Evolutionary conservation across 2,113 vertebrate genomes (phyloP).

Genomic region (Jacana jacana): DNA sequence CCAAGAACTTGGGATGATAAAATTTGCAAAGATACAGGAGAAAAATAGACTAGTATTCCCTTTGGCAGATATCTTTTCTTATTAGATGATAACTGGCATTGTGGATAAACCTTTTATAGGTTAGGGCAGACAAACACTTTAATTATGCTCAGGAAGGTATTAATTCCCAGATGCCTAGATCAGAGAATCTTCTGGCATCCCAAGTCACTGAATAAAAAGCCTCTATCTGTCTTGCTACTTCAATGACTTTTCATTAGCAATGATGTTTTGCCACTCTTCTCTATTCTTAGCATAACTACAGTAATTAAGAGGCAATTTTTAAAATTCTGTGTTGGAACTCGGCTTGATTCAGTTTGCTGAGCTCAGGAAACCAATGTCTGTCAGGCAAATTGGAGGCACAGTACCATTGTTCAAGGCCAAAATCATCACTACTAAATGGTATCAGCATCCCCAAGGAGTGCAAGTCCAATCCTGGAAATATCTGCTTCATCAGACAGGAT

Average conservation of each 20-base stretch:
- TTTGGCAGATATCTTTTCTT: conserved; percentile 38
- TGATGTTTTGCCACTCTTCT: conserved; percentile 14
- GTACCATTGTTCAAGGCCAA: neutral
- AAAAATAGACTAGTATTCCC: conserved; percentile 5
- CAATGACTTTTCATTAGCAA: conserved; percentile 61
- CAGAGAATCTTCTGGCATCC: conserved; percentile 30
- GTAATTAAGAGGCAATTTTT: conserved; percentile 37
- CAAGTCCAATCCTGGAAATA: neutral
- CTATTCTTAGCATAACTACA: conserved; percentile 41
- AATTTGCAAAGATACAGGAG: neutral
- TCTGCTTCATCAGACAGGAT: neutral
- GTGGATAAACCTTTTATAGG: conserved; percentile 34
- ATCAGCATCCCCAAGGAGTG: rapidly evolving
- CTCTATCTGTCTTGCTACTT: conserved; percentile 34
- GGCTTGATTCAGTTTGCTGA: neutral
- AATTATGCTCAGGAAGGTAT: conserved; percentile 23
- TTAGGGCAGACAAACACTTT: conserved; percentile 52
- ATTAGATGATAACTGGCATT: conserved; percentile 46
- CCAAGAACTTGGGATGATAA: neutral
- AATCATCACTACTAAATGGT: neutral
- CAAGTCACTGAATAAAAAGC: conserved; percentile 14
- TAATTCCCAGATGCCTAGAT: conserved; percentile 33
- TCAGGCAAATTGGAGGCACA: neutral
- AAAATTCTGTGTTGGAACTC: neutral
- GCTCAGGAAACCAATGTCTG: neutral